Evolutionary conservation across 1,140 invertebrate genomes (phyloP).

Genomic region (Saxidomus purpurata): DNA sequence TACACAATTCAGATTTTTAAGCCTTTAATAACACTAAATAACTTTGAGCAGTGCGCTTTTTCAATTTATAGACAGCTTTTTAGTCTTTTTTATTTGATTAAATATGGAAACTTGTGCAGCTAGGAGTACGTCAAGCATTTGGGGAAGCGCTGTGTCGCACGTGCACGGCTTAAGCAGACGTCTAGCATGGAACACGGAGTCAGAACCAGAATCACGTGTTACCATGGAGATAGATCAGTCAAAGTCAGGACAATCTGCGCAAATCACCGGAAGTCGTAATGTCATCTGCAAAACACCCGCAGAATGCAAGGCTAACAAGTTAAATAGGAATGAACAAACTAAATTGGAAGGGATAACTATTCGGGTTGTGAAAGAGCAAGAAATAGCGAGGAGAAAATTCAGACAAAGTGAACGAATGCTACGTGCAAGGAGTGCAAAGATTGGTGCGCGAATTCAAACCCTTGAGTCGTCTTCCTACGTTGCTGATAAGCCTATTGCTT

Average conservation of each 20-base stretch:
- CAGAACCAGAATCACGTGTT: constrained; percentile 24
- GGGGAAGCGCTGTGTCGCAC: constrained; percentile 28
- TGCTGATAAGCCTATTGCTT: background rate
- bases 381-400: constrained; percentile 40
- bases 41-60: background rate
- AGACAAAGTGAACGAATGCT: constrained; percentile 31
- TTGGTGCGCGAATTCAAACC: background rate
- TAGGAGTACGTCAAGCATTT: constrained; percentile 41
- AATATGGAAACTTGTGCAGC: background rate
- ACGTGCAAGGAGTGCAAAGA: constrained; percentile 44
- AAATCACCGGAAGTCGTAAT: constrained; percentile 28
- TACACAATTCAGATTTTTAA: background rate
- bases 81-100: background rate
- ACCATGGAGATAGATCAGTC: background rate
- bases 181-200: background rate
- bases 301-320: constrained; percentile 56
- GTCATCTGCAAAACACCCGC: constrained; percentile 63
- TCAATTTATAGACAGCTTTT: background rate
- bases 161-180: background rate
- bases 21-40: background rate
- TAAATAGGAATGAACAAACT: constrained; percentile 56
- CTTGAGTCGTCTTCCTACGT: background rate
- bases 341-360: constrained; percentile 32
- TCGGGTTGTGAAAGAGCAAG: constrained; percentile 50
- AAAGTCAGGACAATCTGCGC: constrained; percentile 8